Evolutionary conservation across 2,797 vertebrate genomes (phyloP).

Genomic region (Dipus sagitta): DNA sequence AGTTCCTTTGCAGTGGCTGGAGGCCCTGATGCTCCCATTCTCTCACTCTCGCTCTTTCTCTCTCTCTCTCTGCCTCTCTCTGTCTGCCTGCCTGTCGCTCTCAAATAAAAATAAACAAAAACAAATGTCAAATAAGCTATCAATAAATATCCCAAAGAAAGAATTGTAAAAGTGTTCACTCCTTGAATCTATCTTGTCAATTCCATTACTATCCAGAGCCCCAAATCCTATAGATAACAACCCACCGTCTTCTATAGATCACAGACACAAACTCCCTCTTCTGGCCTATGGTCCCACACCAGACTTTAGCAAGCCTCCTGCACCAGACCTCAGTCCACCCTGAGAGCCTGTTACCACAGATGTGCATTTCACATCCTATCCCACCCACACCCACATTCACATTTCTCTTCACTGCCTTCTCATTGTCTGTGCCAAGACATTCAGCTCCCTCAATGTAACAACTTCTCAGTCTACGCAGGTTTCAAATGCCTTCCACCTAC

Average conservation of each 20-base stretch:
- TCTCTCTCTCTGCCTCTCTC: no score
- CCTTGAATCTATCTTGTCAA: neutral
- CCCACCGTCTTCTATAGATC: neutral
- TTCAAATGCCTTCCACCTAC: neutral
- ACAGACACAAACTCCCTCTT: neutral
- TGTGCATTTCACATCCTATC: neutral
- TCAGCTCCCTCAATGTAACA: neutral
- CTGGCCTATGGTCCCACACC: neutral
- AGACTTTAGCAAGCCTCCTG: neutral
- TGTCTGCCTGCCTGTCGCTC: no score
- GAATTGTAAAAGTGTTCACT: neutral
- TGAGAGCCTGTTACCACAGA: neutral
- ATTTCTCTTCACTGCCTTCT: neutral
- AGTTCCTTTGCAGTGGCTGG: no score
- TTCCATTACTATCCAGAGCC: neutral
- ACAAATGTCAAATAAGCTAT: neutral
- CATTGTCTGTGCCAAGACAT: neutral
- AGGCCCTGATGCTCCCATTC: no score
- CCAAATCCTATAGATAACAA: neutral
- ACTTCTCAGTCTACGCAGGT: neutral
- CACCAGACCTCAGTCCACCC: neutral
- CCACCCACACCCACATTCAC: neutral
- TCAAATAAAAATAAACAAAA: no score
- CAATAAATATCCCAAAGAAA: conserved; percentile 4
- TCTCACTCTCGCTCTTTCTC: no score